Evolutionary conservation across 2,113 vertebrate species (phyloP), one percentile per base, ranked within the genome.

Genomic region (Silurus asotus): DNA sequence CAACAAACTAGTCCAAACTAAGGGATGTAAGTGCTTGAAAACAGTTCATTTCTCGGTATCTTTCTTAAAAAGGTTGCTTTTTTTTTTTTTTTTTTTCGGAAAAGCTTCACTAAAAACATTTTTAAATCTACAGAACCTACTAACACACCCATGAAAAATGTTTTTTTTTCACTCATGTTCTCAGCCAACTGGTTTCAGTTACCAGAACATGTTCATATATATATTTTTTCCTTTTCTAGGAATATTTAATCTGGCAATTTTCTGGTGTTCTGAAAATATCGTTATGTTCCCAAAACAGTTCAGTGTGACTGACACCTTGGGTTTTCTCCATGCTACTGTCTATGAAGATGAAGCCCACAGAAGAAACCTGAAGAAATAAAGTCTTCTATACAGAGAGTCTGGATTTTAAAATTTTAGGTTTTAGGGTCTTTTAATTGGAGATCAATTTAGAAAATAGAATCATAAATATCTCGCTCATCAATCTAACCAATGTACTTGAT

Each of bases 111-210:
- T 48, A 49, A 49, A 10, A 74, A 8, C 67, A 28, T 69, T 48
- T 15, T 48, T 19, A 20, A 37, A 69, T 37, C 25, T 37, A 17
- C 6, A 2, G 65, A 69, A 48, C 67, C 67, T 37, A 70, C 23
- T 37, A 70, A 70, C 28, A 70, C 8, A 20, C 20, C 72, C 19
- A 13, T 75, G 8, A 75, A 75, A 48, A 75, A 51, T n/a, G 72
- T 8, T 48, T 74, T 74, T 51, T n/a, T 28, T 10, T 20, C 7
- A 6, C 15, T 8, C 9, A 74, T 20, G 11, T 11, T 1, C 48
- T 51, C 72, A n/a, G 72, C 72, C 72, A 51, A 75, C 19, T 75
- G 72, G 48, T 51, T 51, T 75, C 48, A 75, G 48, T 75, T 51
- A 75, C 72, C 72, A 75, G 72, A 51, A 51, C 72, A 23, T 5